These are phyloP conservation scores for Conus ventricosus DNA, from an alignment of 1,140 invertebrate genomes.

Conservation along the genomic window DNA sequence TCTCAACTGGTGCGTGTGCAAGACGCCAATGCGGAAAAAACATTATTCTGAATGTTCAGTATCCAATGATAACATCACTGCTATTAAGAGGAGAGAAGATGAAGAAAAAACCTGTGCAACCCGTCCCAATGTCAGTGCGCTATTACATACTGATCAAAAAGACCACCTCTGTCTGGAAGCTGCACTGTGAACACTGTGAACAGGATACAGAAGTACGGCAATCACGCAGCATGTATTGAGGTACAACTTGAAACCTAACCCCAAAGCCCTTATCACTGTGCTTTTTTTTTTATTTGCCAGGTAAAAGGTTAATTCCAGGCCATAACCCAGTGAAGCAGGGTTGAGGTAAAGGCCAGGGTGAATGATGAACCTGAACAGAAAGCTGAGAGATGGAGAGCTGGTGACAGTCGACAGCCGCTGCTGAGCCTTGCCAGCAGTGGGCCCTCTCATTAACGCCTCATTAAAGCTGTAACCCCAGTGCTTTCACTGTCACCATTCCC, in stretches of 20 bases:
- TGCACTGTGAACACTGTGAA: too few relatives aligned
- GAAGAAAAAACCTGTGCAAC: too few relatives aligned
- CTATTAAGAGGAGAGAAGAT: too few relatives aligned
- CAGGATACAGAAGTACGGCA: too few relatives aligned
- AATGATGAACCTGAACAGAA: background rate
- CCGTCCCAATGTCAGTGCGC: too few relatives aligned
- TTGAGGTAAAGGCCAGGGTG: background rate
- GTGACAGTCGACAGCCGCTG: background rate
- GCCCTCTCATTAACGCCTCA: conserved; percentile 5
- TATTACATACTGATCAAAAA: too few relatives aligned
- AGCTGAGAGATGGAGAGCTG: background rate
- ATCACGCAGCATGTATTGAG: too few relatives aligned
- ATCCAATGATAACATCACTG: too few relatives aligned
- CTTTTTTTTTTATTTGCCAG: background rate
- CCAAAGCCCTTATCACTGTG: background rate
- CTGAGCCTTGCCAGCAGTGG: background rate
- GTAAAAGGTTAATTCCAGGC: background rate
- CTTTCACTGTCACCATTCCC: background rate
- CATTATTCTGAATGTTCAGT: too few relatives aligned
- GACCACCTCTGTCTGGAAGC: too few relatives aligned
- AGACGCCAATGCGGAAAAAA: too few relatives aligned
- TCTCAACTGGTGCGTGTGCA: too few relatives aligned
- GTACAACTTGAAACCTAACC: background rate
- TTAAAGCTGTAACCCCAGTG: background rate
- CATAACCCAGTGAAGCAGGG: background rate